These are phyloP conservation scores for Dendrophyllia cribrosa DNA, from an alignment of 64 coral and sea anemone genomes.

Conservation along the genomic window DNA sequence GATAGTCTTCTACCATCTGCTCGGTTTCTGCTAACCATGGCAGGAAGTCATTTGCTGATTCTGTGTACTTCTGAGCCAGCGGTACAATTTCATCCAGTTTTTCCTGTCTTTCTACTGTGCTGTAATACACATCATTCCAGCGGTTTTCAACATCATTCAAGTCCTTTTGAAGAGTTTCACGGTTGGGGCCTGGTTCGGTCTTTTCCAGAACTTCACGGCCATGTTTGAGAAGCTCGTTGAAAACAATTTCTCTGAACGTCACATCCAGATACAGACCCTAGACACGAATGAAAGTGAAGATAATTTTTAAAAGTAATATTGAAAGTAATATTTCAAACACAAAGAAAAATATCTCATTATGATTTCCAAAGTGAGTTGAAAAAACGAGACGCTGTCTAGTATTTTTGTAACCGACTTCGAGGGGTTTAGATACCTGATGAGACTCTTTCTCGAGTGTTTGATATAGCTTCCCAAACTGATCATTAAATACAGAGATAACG, in stretches of 20 bases:
- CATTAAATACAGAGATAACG: too few species aligned
- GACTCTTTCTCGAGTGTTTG: too few species aligned
- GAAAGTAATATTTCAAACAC: too few species aligned
- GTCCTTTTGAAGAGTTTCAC: conserved; percentile 67
- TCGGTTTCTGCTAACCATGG: conserved; percentile 82
- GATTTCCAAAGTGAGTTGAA: too few species aligned
- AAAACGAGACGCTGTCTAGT: too few species aligned
- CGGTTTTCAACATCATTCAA: conserved; percentile 75
- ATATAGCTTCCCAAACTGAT: too few species aligned
- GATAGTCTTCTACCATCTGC: conserved; percentile 85
- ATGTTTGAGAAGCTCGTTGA: conserved; percentile 85
- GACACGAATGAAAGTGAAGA: not conserved
- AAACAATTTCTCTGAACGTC: conserved; percentile 80
- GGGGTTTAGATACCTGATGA: too few species aligned
- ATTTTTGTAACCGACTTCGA: too few species aligned
- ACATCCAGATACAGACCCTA: conserved; percentile 81
- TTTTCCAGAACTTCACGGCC: conserved; percentile 89
- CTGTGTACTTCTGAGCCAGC: conserved; percentile 84
- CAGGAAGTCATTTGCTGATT: conserved; percentile 65
- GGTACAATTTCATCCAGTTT: conserved; percentile 86
- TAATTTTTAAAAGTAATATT: not conserved
- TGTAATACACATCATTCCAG: conserved; percentile 73
- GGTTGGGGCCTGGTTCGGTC: conserved; percentile 74
- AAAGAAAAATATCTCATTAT: too few species aligned
- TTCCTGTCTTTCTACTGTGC: conserved; percentile 70